Percentiles rank a stretch among this genome's conserved stretches.
phyloP scores from a whole-genome alignment of 2,888 invertebrate species.

The Pterobdella sp. region DNA sequence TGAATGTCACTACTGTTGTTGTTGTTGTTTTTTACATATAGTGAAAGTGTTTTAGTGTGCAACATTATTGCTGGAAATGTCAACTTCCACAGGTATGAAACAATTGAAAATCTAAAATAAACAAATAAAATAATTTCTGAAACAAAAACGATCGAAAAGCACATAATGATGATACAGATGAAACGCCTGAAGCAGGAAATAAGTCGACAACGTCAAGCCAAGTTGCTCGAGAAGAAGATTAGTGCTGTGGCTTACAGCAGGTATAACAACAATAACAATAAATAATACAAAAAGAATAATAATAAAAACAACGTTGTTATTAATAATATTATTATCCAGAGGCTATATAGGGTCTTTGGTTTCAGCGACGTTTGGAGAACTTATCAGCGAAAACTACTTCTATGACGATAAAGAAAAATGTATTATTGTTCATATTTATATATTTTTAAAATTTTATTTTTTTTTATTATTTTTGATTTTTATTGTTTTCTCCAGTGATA shows the following conservation, averaged over 20 bases:
- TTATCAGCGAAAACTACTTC: constrained; percentile 11
- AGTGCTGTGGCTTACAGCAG: background rate
- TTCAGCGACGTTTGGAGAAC: constrained; percentile 20
- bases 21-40: too few species aligned
- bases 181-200: constrained; percentile 26
- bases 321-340: background rate
- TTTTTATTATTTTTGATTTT: too few species aligned
- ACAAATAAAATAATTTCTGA: too few species aligned
- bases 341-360: constrained; percentile 18
- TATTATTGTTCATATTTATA: too few species aligned
- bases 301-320: background rate
- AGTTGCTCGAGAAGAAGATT: constrained; percentile 18
- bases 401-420: constrained; percentile 29
- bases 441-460: too few species aligned
- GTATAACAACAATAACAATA: background rate
- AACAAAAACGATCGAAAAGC: too few species aligned
- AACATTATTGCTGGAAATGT: too few species aligned
- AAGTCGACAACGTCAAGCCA: constrained; percentile 5
- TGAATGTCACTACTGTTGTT: background rate
- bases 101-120: too few species aligned
- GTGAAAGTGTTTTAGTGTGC: too few species aligned
- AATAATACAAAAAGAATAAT: background rate
- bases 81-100: too few species aligned
- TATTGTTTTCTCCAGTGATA: too few species aligned
- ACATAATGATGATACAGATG: too few species aligned